Conservation (phyloP, 2,888 invertebrate genomes). For the Plebejus melissa region DNA sequence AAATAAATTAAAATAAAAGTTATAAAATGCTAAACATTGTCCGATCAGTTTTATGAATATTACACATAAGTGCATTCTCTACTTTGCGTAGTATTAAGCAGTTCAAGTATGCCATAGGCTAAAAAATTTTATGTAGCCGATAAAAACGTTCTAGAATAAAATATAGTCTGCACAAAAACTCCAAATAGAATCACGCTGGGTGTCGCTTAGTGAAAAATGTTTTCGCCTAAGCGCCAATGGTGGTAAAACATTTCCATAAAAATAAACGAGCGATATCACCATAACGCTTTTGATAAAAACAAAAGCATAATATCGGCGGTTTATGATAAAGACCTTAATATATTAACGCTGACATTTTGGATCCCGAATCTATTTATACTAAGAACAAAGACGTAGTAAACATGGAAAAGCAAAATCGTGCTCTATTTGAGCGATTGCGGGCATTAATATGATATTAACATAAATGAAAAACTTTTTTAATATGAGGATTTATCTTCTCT, state of each 20-base stretch:
- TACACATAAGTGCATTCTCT: not conserved
- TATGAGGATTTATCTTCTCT: no score
- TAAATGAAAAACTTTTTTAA: no score
- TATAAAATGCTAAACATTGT: no score
- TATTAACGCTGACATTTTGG: not conserved
- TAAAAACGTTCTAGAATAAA: not conserved
- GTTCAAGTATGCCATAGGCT: not conserved
- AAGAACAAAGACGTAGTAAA: not conserved
- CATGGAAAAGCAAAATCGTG: not conserved
- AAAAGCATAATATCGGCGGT: not conserved
- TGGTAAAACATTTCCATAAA: slow-evolving; percentile 13
- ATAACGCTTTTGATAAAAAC: slow-evolving; percentile 7
- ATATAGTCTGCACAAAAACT: not conserved
- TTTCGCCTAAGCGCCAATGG: not conserved
- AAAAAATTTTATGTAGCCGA: not conserved
- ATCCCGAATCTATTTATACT: not conserved
- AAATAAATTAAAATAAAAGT: not conserved
- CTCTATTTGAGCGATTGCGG: no score
- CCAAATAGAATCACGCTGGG: not conserved
- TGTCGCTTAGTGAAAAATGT: not conserved
- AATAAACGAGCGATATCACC: not conserved
- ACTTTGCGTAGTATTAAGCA: not conserved
- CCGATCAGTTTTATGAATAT: no score
- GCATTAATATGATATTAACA: no score
- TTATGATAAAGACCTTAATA: not conserved